These are phyloP conservation scores for Acrobeloides nanus DNA, from an alignment of 2,888 invertebrate genomes.

Conservation along the genomic window DNA sequence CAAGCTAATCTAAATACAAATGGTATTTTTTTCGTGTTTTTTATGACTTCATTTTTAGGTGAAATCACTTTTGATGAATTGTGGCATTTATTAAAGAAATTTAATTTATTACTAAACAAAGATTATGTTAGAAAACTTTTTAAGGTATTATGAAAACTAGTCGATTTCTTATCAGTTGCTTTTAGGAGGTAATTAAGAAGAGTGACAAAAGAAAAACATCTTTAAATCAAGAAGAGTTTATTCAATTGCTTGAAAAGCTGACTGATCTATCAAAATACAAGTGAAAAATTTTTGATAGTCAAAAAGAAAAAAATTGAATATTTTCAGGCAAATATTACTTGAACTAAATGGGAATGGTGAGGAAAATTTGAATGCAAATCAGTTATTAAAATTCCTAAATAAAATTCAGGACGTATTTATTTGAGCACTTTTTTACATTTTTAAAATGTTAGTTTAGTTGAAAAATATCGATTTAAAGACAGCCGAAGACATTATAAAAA, in stretches of 20 bases:
- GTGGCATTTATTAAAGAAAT: constrained; percentile 57
- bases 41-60: constrained; percentile 22
- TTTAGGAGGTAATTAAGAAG: neutral
- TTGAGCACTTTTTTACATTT: no score
- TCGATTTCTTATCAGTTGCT: neutral
- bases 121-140: constrained; percentile 58
- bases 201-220: constrained; percentile 48
- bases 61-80: constrained; percentile 60
- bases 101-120: constrained; percentile 60
- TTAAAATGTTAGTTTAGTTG: no score
- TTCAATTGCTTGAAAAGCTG: constrained; percentile 59
- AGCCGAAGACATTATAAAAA: no score
- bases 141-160: constrained; percentile 55
- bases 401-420: constrained; percentile 60
- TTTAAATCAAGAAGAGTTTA: constrained; percentile 61
- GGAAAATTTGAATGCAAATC: constrained; percentile 56
- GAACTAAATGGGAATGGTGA: constrained; percentile 52
- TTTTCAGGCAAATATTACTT: constrained; percentile 56
- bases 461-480: no score
- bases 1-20: constrained; percentile 60
- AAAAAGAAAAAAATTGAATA: no score
- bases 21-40: no score
- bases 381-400: constrained; percentile 59
- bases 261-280: no score
- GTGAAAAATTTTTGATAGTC: no score